These are phyloP conservation scores for Notolabrus celidotus DNA, from an alignment of 2,797 vertebrate genomes.

Conservation along the genomic window DNA sequence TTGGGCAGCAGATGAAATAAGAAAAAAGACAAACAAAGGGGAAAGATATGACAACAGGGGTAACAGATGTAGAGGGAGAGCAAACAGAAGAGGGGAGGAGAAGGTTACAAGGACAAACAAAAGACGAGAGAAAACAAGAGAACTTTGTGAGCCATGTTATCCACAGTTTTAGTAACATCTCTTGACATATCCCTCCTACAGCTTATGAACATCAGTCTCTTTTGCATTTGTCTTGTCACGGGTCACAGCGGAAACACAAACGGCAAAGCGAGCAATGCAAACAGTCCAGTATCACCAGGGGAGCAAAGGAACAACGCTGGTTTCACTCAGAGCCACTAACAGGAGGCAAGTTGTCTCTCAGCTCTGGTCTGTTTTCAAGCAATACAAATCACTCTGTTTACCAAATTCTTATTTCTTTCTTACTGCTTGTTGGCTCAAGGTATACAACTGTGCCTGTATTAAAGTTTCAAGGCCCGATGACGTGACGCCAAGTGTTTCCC, in stretches of 20 bases:
- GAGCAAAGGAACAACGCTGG: slow-evolving; percentile 64
- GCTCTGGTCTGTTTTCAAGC: slow-evolving; percentile 74
- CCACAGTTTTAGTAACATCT: slow-evolving; percentile 47
- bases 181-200: slow-evolving; percentile 50
- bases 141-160: slow-evolving; percentile 56
- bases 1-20: slow-evolving; percentile 17
- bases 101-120: slow-evolving; percentile 53
- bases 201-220: slow-evolving; percentile 51
- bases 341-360: slow-evolving; percentile 69
- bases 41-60: slow-evolving; percentile 40
- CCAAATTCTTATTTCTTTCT: slow-evolving; percentile 57
- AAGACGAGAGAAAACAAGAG: slow-evolving; percentile 57
- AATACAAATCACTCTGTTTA: slow-evolving; percentile 76
- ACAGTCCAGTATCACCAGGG: slow-evolving; percentile 58
- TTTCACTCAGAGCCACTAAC: slow-evolving; percentile 76
- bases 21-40: slow-evolving; percentile 19
- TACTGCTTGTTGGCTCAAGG: slow-evolving; percentile 53
- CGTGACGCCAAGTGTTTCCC: slow-evolving; percentile 66
- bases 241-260: slow-evolving; percentile 72
- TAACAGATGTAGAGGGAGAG: slow-evolving; percentile 43
- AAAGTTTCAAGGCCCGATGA: slow-evolving; percentile 60
- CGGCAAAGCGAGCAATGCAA: slow-evolving; percentile 58
- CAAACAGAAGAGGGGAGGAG: slow-evolving; percentile 38
- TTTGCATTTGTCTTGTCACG: slow-evolving; percentile 51
- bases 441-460: slow-evolving; percentile 65